phyloP scores from a whole-genome alignment of 2,113 vertebrate species.

The Macroglossus sobrinus region DNA sequence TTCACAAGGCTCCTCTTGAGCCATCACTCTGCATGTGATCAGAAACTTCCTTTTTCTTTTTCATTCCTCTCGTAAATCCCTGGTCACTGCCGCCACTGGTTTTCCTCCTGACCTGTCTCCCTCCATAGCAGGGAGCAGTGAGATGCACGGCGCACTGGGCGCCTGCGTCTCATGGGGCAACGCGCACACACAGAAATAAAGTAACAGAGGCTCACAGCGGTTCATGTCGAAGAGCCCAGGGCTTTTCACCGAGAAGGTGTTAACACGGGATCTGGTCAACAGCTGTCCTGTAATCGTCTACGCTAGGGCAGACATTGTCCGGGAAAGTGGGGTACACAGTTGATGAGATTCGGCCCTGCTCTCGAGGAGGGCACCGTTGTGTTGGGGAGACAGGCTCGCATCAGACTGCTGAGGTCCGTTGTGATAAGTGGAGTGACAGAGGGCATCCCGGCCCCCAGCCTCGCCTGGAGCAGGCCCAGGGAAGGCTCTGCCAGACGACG shows the following conservation, averaged over 20 bases:
- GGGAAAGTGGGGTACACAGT: background rate
- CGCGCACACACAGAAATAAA: background rate
- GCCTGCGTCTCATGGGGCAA: background rate
- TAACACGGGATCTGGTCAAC: background rate
- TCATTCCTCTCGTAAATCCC: background rate
- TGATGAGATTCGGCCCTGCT: background rate
- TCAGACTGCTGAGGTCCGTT: background rate
- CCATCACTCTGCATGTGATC: background rate
- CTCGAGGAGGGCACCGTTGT: background rate
- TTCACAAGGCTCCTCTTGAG: background rate
- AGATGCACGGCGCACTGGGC: rapidly evolving
- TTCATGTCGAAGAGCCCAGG: background rate
- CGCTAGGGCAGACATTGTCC: background rate
- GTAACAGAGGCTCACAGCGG: background rate
- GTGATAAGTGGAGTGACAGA: background rate
- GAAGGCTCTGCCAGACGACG: background rate
- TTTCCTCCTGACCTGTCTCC: background rate
- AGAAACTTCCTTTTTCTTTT: background rate
- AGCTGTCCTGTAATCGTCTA: background rate
- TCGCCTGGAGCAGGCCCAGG: background rate
- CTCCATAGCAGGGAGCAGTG: background rate
- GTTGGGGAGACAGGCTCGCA: background rate
- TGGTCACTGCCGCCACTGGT: background rate
- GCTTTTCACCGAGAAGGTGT: background rate
- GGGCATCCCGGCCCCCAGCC: background rate